Evolutionary conservation across 2,888 invertebrate species (phyloP), one percentile per base, ranked within the genome.

Genomic region (Lasiommata megera): DNA sequence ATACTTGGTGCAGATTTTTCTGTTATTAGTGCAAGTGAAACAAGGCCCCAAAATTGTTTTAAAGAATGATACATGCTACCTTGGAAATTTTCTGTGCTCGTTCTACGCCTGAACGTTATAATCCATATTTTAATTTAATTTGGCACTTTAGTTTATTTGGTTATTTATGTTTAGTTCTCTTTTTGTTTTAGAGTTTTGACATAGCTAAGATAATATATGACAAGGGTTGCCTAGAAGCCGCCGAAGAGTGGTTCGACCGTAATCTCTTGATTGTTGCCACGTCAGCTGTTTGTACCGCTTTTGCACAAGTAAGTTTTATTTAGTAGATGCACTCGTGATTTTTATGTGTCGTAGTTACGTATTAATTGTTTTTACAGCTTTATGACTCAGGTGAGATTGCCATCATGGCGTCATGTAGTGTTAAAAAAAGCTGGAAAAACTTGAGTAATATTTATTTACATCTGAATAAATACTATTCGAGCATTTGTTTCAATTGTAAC

Each of bases 221-320:
- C 84, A 96, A 96, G 80, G 99, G 99, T 79, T 99, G 99, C 88
- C 92, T 99, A 75, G 96, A 96, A 77, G 96, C 97, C 57, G 96
- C 96, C 41, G 97, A 98, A 83, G 96, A 96, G 80, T 99, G 98
- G 99, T 94, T 98, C 75, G 98, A 98, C 87, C 93, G 94, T 80
- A 98, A 99, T 92, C 93, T 99, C 75, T 95, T 99, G 82, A 93
- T 96, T 75, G 97, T 99, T 79, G 97, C 97, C 63, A 96, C 96
- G 54, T 94, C 95, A 67, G 95, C 95, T 77, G 96, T 98, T 83
- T 94, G 95, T 84, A 93, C 96, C 77, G 96, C 98, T 83, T 97
- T 99, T 88, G 93, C 97, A 82, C 98, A 99, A 96, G 98, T 98
- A 93, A 92, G 93, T 92, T 80, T 74, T 68, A 57, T 69, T 73